phyloP scores from a whole-genome alignment of 2,888 invertebrate genomes.

The Philhelius pedissequus region DNA sequence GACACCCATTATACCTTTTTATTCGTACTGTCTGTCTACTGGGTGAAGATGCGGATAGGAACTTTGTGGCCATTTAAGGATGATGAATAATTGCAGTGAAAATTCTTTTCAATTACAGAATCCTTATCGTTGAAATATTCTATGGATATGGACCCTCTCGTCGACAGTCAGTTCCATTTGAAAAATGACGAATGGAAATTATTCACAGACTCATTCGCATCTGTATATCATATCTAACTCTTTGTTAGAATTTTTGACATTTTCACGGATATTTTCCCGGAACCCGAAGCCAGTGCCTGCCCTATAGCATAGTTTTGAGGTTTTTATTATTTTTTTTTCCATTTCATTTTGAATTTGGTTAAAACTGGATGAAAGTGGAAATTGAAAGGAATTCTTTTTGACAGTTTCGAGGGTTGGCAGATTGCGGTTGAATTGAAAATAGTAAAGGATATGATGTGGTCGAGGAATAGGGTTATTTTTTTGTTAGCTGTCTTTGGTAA shows the following conservation, averaged over 20 bases:
- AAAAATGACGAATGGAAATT: constrained; percentile 60
- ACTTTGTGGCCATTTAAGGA: constrained; percentile 12
- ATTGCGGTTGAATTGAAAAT: constrained; percentile 14
- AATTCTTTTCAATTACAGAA: constrained; percentile 51
- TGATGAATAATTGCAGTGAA: constrained; percentile 67
- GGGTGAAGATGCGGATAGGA: constrained; percentile 17
- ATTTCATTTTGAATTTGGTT: constrained; percentile 22
- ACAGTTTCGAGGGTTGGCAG: constrained; percentile 59
- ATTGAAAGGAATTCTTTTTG: constrained; percentile 65
- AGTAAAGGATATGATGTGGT: constrained; percentile 18
- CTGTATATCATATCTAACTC: constrained; percentile 5
- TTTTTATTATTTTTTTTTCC: constrained; percentile 29
- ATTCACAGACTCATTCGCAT: constrained; percentile 41
- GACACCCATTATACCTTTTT: constrained; percentile 36
- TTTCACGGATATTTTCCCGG: constrained; percentile 61
- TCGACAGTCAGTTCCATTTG: constrained; percentile 4
- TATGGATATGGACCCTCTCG: constrained; percentile 33
- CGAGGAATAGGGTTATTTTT: constrained; percentile 29
- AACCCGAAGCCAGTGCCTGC: not conserved
- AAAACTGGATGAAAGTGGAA: not conserved
- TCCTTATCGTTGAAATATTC: constrained; percentile 26
- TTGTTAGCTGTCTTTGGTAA: constrained; percentile 30
- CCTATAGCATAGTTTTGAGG: constrained; percentile 50
- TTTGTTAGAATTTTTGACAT: constrained; percentile 66
- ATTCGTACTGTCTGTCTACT: not conserved